A percentile compares a stretch with the other conserved stretches of the same genome.
phyloP scores from a whole-genome alignment of 2,113 vertebrate genomes.

The Lampris megalopsis region DNA sequence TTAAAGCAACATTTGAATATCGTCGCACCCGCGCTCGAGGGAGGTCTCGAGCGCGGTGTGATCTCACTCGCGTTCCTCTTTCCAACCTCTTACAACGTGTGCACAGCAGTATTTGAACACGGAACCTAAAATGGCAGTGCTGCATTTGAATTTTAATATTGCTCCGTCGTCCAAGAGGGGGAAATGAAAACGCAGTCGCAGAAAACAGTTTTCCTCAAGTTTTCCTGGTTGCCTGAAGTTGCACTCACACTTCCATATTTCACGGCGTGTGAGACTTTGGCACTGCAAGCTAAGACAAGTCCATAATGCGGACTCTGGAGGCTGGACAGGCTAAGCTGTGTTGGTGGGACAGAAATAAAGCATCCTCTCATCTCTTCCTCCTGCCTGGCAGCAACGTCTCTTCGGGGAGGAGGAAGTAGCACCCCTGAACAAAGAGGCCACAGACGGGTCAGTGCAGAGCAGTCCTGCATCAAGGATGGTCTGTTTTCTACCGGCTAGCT shows the following conservation, averaged over 20 bases:
- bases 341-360: conserved; percentile 57
- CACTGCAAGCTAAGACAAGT: conserved; percentile 48
- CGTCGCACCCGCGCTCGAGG: too few species aligned
- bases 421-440: conserved; percentile 55
- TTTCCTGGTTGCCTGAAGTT: too few species aligned
- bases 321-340: conserved; percentile 49
- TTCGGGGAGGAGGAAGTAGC: conserved; percentile 43
- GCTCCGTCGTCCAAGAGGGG: too few species aligned
- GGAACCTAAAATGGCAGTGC: too few species aligned
- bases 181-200: too few species aligned
- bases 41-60: too few species aligned
- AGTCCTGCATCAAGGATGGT: conserved; percentile 65
- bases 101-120: too few species aligned
- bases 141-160: too few species aligned
- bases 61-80: too few species aligned
- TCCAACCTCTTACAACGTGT: too few species aligned
- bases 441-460: conserved; percentile 22
- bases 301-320: conserved; percentile 23
- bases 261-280: conserved; percentile 13
- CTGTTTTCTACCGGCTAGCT: conserved; percentile 59
- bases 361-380: conserved; percentile 55
- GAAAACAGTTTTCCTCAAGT: too few species aligned
- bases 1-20: too few species aligned
- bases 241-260: not conserved
- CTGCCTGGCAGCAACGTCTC: conserved; percentile 61